Conservation (phyloP, 1,140 invertebrate genomes). For the Calycopis cecrops region DNA sequence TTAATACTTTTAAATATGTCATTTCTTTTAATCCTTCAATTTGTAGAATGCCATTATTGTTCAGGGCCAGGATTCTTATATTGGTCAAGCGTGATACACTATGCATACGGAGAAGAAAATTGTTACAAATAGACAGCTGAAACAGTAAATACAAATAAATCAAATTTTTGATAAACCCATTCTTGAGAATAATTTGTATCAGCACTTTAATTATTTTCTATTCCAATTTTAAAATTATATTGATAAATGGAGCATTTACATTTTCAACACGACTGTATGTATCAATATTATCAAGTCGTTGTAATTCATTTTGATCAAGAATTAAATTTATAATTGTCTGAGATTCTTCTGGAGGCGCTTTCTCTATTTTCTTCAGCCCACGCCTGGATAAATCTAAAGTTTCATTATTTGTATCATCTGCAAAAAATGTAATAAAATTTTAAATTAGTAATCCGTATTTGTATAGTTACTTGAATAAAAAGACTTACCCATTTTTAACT, state of each 20-base stretch:
- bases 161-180: background rate
- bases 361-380: conserved; percentile 84
- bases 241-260: conserved; percentile 70
- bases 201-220: too few relatives aligned
- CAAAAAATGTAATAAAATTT: conserved; percentile 21
- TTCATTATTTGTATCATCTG: conserved; percentile 60
- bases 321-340: conserved; percentile 84
- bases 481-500: background rate
- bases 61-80: conserved; percentile 87
- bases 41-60: conserved; percentile 90
- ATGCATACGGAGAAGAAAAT: conserved; percentile 90
- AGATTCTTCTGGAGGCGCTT: conserved; percentile 78
- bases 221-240: too few relatives aligned
- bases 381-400: conserved; percentile 81
- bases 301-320: conserved; percentile 90
- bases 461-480: background rate
- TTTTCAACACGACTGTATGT: conserved; percentile 87
- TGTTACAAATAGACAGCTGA: conserved; percentile 88
- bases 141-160: conserved; percentile 35
- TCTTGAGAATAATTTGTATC: too few relatives aligned
- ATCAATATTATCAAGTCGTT: conserved; percentile 91
- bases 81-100: conserved; percentile 87
- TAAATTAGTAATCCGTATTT: background rate
- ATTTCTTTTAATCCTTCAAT: conserved; percentile 93
- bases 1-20: conserved; percentile 84